Evolutionary conservation across 2,113 vertebrate species (phyloP), one percentile per base, ranked within the genome.

Genomic region (Phrynocephalus versicolor): DNA sequence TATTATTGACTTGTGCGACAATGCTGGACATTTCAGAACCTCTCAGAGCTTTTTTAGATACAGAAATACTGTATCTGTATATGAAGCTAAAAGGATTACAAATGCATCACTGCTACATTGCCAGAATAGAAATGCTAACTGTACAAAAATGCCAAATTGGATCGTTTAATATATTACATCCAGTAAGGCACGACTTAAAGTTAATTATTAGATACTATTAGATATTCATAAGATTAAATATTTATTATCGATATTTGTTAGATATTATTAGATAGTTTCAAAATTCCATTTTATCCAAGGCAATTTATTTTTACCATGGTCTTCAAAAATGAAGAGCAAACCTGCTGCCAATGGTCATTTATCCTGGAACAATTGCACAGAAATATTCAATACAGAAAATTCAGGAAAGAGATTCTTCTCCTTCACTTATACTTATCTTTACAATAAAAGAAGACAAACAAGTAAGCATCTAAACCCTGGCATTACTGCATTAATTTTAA

Each of bases 21-120:
- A 91, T 85, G 33, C 70, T 3, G 81, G 16, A 74, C 7, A 87
- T 88, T 90, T 94, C 71, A 89, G 79, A 93, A 92, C 78, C 75
- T 73, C 62, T 73, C 12, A n/a, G 71, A 72, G 19, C n/a, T 18
- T 60, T 27, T 45, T 62, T 23, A 55, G 79, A 60, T 18, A 57
- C 2, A 71, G 7, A 33, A 21, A 12, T 58, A 5, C 14, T 71
- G 15, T 55, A 73, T 19, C 71, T 18, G n/a, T n/a, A n/a, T n/a
- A n/a, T n/a, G n/a, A n/a, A n/a, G n/a, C n/a, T 2, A 10, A 73
- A 1, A 72, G 37, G 25, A 37, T 55, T 73, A 27, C n/a, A 75
- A 75, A 35, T 12, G 2, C 14, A 79, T 64, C 8, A 35, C 16
- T 33, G 1, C 64, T 30, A 27, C 15, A 64, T 27, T 65, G 14